Base-by-base conservation (phyloP, 2,113 vertebrate genomes). In the Anoura caudifer region DNA sequence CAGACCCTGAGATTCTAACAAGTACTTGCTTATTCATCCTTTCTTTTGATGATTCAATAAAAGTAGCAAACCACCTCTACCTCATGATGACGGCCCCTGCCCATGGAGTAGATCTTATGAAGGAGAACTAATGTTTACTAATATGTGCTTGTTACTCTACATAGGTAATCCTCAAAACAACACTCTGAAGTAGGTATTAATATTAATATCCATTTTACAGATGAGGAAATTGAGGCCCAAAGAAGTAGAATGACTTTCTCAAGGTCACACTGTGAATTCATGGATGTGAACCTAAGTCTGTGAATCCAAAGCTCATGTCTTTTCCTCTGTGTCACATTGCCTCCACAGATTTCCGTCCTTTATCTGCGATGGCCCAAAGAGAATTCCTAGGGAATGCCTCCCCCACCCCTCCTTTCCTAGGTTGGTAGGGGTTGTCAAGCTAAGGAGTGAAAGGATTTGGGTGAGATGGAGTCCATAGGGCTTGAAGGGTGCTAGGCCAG, bases 231-330 rank as follows among this genome's bases (percentile, higher is more conserved):
- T 95, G 96, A 98, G 95, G 89, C 63, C 88, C 73, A 87, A 80
- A 92, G 73, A 96, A 94, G 70, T 89, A 52, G 56, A 83, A 75
- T 95, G 97, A 97, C 95, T 97, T 97, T 96, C 89, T 96, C 97
- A 98, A 98, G 97, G 97, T 98, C 97, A 98, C 52, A 65, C 91
- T 91, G 36, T 93, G 70, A 43, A 31, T 72, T 67, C 50, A 36
- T 67, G 28, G 28, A 70, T 54, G 33, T 83, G 77, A 91, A 93
- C 33, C 63, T 50, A 38, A 43, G 41, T 86, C 65, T 95, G 22
- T 50, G 72, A 77, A 47, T 94, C 75, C 56, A 91, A 45, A 95
- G 13, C 69, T 67, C 72, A 24, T 33, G 28, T 52, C n/a, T 88
- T 38, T 94, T 61, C 70, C 61, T 81, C 63, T 69, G 1, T 67